Evolutionary conservation across 1,140 invertebrate genomes (phyloP).

Genomic region (Neotoxoptera formosana): DNA sequence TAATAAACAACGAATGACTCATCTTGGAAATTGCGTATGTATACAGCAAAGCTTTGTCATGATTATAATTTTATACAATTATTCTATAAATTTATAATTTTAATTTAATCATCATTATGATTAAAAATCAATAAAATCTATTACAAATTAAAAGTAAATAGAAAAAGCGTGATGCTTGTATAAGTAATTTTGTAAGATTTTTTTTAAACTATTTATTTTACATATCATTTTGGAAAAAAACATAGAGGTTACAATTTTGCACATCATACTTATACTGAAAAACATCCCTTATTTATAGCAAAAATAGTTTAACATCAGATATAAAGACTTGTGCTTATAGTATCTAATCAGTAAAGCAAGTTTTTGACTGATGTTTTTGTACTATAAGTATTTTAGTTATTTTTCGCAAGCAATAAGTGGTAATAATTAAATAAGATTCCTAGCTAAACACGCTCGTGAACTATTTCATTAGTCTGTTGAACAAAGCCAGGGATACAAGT

Average conservation of each 20-base stretch:
- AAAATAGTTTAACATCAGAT: not conserved
- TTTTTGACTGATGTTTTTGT: not conserved
- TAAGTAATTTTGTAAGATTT: not conserved
- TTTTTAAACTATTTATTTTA: not conserved
- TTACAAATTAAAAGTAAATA: not conserved
- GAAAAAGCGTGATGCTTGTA: not conserved
- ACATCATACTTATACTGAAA: not conserved
- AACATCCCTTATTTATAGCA: not conserved
- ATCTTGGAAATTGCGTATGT: not conserved
- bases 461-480: not conserved
- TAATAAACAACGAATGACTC: not conserved
- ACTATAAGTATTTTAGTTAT: not conserved
- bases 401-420: not conserved
- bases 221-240: not conserved
- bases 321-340: not conserved
- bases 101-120: not conserved
- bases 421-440: not conserved
- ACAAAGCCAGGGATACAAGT: not conserved
- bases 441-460: too few species aligned
- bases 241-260: too few species aligned
- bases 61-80: conserved; percentile 1
- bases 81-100: not conserved
- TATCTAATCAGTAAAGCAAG: not conserved
- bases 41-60: not conserved
- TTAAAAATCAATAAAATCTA: not conserved